Base-by-base conservation (phyloP, 2,888 invertebrate species). In the Steinernema scapterisci region DNA sequence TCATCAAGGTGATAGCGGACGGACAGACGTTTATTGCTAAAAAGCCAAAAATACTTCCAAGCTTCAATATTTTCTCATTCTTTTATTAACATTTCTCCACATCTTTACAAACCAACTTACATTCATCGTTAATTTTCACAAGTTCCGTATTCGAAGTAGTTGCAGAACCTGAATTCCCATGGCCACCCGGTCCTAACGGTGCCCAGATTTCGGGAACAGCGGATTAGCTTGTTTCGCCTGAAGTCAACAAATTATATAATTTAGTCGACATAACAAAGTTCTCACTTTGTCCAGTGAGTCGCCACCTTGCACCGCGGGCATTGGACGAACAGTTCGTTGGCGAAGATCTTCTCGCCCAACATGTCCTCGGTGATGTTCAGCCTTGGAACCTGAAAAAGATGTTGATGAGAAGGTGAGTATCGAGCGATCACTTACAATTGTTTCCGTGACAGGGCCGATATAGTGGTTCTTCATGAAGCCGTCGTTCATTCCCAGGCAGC, bases 241-340 rank as follows among this genome's bases (percentile, higher is more conserved):
- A 38, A 38, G 9, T 38, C 38, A 38, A 38, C 38, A 38, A 38
- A 9, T 9, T 38, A 9, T n/a, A n/a, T n/a, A n/a, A n/a, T n/a
- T n/a, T n/a, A n/a, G n/a, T n/a, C 3, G 9, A 9, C 38, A 38
- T 38, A 6, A 38, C 38, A 38, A 38, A 38, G 38, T 3, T 38
- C 25, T 27, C 31, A 25, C 63, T 63, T 63, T 16, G 27, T 63
- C 63, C 63, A 63, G 27, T 63, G 63, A 2, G 63, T 48, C 48
- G n/a, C 2, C n/a, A 48, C 48, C 19, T 19, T 16, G 19, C 48
- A 48, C 19, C 48, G 16, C 6, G 48, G 48, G 48, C 48, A n/a
- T 19, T 5, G 2, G 13, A 19, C 48, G 19, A 48, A n/a, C 6
- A 48, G 19, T 19, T 48, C 48, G 48, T 48, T 48, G 48, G 19